A percentile compares a stretch with the other conserved stretches of the same genome.
phyloP scores from a whole-genome alignment of 1,140 invertebrate genomes.

The Theocolax elegans region DNA sequence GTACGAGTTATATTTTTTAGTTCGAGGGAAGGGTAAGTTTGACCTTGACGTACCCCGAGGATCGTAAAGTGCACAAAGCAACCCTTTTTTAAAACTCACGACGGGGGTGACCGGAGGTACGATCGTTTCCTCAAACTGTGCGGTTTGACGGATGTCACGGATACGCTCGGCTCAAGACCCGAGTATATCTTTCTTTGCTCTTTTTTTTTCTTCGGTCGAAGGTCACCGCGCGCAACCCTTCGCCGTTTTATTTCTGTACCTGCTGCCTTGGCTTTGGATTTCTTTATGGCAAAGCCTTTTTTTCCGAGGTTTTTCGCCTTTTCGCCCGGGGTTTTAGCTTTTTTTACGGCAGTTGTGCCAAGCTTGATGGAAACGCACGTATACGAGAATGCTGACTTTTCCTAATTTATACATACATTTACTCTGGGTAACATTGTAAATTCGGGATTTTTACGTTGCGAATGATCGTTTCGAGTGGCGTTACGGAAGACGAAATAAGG shows the following conservation, averaged over 20 bases:
- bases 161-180: neutral
- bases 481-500: too few relatives aligned
- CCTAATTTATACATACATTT: neutral
- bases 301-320: neutral
- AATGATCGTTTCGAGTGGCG: too few relatives aligned
- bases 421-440: conserved; percentile 7
- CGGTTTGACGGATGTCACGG: conserved; percentile 34
- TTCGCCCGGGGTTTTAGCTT: neutral
- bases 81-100: conserved; percentile 50
- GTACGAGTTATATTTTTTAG: too few relatives aligned
- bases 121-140: conserved; percentile 37
- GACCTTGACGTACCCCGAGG: conserved; percentile 54
- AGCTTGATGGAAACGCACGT: neutral
- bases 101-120: neutral
- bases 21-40: conserved; percentile 49
- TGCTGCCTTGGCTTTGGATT: neutral
- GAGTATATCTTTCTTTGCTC: neutral
- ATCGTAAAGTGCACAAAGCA: conserved; percentile 51
- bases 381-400: neutral
- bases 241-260: conserved; percentile 24
- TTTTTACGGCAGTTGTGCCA: conserved; percentile 19
- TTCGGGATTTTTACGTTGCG: neutral
- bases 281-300: conserved; percentile 1
- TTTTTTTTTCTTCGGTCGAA: neutral
- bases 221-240: conserved; percentile 35